These are phyloP conservation scores for Meteorus cinctellus DNA, from an alignment of 2,888 invertebrate genomes.

Conservation along the genomic window DNA sequence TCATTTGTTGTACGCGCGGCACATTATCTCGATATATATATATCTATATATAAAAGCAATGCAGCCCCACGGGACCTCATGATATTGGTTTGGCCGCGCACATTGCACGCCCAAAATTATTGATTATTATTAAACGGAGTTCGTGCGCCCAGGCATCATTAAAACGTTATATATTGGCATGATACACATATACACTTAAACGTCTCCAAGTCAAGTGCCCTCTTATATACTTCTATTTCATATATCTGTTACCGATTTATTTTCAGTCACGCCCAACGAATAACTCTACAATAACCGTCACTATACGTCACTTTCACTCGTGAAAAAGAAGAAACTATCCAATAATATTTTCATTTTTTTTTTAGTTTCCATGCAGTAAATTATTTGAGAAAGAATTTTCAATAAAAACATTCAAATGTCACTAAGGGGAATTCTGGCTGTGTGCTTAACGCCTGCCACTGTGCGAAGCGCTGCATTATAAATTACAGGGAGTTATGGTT, in stretches of 20 bases:
- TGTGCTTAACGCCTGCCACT: constrained; percentile 14
- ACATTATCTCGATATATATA: constrained; percentile 51
- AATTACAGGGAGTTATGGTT: not conserved
- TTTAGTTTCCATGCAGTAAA: not conserved
- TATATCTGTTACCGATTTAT: constrained; percentile 4
- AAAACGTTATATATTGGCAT: constrained; percentile 35
- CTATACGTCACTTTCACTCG: not conserved
- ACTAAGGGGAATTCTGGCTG: not conserved
- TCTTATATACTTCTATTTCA: not conserved
- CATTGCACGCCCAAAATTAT: constrained; percentile 62
- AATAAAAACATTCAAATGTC: not conserved
- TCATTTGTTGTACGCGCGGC: constrained; percentile 61
- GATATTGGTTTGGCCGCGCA: constrained; percentile 19
- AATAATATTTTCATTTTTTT: not conserved
- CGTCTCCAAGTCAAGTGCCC: not conserved
- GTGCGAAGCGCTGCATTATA: not conserved
- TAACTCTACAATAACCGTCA: not conserved
- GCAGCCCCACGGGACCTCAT: constrained; percentile 52
- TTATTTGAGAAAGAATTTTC: not conserved
- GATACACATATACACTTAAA: not conserved
- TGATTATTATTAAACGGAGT: constrained; percentile 68
- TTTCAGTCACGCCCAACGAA: constrained; percentile 19
- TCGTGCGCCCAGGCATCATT: constrained; percentile 47
- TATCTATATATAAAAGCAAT: constrained; percentile 44
- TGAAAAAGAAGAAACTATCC: not conserved